phyloP scores from a whole-genome alignment of 2,797 vertebrate species.

The Syngnathus rostellatus region DNA sequence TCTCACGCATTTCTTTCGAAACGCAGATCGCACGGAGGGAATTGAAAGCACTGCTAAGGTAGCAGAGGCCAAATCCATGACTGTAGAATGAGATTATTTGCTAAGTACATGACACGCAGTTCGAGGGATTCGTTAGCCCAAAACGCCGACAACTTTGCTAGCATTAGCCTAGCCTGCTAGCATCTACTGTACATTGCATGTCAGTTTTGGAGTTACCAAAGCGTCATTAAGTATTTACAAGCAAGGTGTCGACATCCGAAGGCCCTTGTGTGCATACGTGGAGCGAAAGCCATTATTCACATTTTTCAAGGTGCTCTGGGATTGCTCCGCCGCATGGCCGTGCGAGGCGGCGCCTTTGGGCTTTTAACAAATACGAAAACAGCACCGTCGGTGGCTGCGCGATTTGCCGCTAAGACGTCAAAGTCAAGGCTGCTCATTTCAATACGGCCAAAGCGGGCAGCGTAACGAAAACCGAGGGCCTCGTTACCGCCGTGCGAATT shows the following conservation, averaged over 20 bases:
- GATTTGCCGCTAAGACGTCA: slow-evolving; percentile 64
- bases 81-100: slow-evolving; percentile 33
- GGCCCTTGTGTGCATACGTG: slow-evolving; percentile 61
- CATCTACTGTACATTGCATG: too few relatives aligned
- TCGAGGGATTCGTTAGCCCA: slow-evolving; percentile 34
- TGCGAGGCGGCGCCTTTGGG: slow-evolving; percentile 59
- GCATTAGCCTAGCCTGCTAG: slow-evolving; percentile 47
- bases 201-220: slow-evolving; percentile 47
- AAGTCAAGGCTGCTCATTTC: slow-evolving; percentile 73
- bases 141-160: slow-evolving; percentile 16
- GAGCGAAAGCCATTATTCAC: slow-evolving; percentile 63
- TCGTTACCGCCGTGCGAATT: slow-evolving; percentile 47
- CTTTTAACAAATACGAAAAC: slow-evolving; percentile 45
- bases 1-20: slow-evolving; percentile 36
- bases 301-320: slow-evolving; percentile 64
- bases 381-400: slow-evolving; percentile 35
- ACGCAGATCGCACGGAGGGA: slow-evolving; percentile 24
- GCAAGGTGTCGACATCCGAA: slow-evolving; percentile 65
- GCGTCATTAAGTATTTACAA: slow-evolving; percentile 74
- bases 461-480: slow-evolving; percentile 59
- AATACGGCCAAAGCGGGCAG: slow-evolving; percentile 66
- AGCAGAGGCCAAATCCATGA: slow-evolving; percentile 17
- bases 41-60: slow-evolving; percentile 15
- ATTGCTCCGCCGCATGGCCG: slow-evolving; percentile 52
- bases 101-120: slow-evolving; percentile 26